These are phyloP conservation scores for Ochropacha duplaris DNA, from an alignment of 2,888 invertebrate species.

Conservation along the genomic window DNA sequence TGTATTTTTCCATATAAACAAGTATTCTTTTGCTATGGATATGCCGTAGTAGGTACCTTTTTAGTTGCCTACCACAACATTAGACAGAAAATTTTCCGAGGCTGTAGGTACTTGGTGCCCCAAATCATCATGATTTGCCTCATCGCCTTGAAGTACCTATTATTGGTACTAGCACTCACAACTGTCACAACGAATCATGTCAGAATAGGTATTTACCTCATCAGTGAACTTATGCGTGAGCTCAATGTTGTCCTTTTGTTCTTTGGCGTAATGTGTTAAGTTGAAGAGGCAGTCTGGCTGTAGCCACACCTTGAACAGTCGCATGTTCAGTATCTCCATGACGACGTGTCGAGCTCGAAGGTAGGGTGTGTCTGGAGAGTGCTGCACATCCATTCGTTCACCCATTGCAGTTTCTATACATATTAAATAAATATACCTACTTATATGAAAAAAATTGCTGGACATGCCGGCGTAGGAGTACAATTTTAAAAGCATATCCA, in stretches of 20 bases:
- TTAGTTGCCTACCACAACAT: too few relatives aligned
- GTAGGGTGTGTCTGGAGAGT: constrained; percentile 81
- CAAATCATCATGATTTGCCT: too few relatives aligned
- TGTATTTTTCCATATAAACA: too few relatives aligned
- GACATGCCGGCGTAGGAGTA: too few relatives aligned
- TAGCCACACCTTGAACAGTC: constrained; percentile 83
- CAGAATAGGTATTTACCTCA: constrained; percentile 43
- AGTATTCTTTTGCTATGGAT: too few relatives aligned
- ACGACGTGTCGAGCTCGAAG: constrained; percentile 79
- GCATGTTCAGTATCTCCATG: constrained; percentile 70
- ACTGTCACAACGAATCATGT: not conserved
- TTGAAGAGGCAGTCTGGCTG: constrained; percentile 86
- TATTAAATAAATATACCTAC: not conserved
- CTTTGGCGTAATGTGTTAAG: constrained; percentile 77
- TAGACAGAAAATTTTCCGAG: too few relatives aligned
- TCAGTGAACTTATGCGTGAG: constrained; percentile 85
- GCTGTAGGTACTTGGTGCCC: too few relatives aligned
- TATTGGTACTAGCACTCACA: too few relatives aligned
- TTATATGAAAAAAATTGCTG: too few relatives aligned
- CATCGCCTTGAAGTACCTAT: too few relatives aligned
- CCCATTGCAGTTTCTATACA: constrained; percentile 88
- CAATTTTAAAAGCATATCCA: not conserved
- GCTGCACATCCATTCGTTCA: constrained; percentile 83
- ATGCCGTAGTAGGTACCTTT: too few relatives aligned
- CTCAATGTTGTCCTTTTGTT: constrained; percentile 81